Evolutionary conservation across 2,888 invertebrate species (phyloP).

Genomic region (Pediacus dermestoides): DNA sequence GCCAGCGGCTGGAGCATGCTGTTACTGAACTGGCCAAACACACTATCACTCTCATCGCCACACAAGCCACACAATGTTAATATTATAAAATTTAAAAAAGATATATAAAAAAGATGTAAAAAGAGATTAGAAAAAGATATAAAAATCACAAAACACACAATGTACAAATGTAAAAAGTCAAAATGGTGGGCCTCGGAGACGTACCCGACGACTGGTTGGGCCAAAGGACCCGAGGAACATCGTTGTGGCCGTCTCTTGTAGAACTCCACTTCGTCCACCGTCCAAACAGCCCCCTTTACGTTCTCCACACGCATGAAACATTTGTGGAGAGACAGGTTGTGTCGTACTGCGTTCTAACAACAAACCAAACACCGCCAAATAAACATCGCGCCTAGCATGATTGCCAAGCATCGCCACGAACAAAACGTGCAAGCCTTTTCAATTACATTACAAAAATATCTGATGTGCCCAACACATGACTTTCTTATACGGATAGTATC

Average conservation of each 20-base stretch:
- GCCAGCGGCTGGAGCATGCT: constrained; percentile 45
- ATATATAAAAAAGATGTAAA: constrained; percentile 40
- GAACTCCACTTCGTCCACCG: constrained; percentile 99
- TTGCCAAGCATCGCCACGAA: constrained; percentile 17
- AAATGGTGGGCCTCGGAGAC: constrained; percentile 49
- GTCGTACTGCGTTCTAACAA: constrained; percentile 98
- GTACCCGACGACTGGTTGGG: constrained; percentile 64
- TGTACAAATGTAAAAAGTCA: constrained; percentile 42
- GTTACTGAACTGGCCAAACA: constrained; percentile 49
- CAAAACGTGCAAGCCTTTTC: too few relatives aligned
- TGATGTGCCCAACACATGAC: too few relatives aligned
- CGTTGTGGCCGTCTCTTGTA: constrained; percentile 94
- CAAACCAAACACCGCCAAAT: constrained; percentile 62
- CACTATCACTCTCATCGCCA: constrained; percentile 39
- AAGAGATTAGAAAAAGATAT: constrained; percentile 46
- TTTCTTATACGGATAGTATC: too few relatives aligned
- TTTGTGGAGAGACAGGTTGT: constrained; percentile 99
- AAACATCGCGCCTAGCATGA: constrained; percentile 48
- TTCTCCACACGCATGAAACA: constrained; percentile 99
- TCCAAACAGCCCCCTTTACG: constrained; percentile 99
- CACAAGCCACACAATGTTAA: constrained; percentile 44
- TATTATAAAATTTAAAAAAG: constrained; percentile 32
- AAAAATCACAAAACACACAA: constrained; percentile 50
- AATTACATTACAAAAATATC: too few relatives aligned
- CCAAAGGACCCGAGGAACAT: constrained; percentile 60